Base-by-base conservation (phyloP, 2,888 invertebrate genomes). In the Agonum fuliginosum region DNA sequence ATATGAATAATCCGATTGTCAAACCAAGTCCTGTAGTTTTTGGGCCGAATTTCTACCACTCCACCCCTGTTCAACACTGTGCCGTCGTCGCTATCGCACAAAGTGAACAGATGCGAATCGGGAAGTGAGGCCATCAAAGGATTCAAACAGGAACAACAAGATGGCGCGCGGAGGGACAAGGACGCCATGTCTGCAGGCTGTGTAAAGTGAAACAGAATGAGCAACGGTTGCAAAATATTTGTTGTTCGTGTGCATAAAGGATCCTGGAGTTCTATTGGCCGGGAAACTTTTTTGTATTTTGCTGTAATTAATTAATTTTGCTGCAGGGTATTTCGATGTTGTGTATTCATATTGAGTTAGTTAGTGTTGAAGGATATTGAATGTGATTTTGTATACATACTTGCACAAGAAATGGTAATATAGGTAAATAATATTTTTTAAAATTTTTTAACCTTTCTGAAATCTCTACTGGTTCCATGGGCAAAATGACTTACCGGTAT, bases 221-320 rank as follows among this genome's bases (percentile, higher is more conserved):
- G 54, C 54, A 54, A 54, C 54, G 54, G 22, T 54, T 54, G 24
- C 20, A 54, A 48, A 54, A 54, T 54, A 54, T 54, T 54, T 54
- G 20, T 54, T n/a, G 12, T n/a, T 24, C 24, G 37, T 24, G 17
- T 46, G 54, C 12, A 24, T 54, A 54, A 54, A 54, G 54, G 54
- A 22, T 22, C n/a, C n/a, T n/a, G n/a, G n/a, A n/a, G n/a, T 22
- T 22, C 37, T 37, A 37, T 37, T 37, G 37, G 37, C 37, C n/a
- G 10, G 37, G 37, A 37, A 37, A n/a, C 8, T 37, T 54, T 54
- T 54, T 54, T 54, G 22, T 22, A n/a, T 37, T 12, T 37, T 54
- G 12, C 2, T 22, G 54, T 54, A 54, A 54, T 54, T 54, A 54
- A 20, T 46, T 10, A 12, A 2, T n/a, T 3, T 37, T n/a, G 54